Base-by-base conservation (phyloP, 2,113 vertebrate species). In the Menura novaehollandiae region DNA sequence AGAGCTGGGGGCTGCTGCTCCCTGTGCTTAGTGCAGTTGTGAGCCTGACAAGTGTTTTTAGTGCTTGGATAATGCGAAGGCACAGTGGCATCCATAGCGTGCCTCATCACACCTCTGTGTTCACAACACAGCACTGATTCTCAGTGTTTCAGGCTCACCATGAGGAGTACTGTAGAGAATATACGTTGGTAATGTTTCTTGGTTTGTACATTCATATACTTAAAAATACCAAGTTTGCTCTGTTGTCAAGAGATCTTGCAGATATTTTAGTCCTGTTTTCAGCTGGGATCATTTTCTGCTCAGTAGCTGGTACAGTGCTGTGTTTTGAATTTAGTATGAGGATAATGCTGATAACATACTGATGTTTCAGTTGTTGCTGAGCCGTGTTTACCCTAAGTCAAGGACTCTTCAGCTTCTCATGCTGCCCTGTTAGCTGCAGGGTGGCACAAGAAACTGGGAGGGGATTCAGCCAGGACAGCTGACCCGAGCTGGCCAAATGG, bases 71-170 rank as follows among this genome's bases (percentile, higher is more conserved):
- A 37, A 15, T 6, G 27, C 3, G 3, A 33, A 73, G 37, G 35
- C 30, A 3, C n/a, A 6, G 41, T 46, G n/a, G 26, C n/a, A 11
- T 23, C 66, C 8, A 0, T 11, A 60, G 66, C 0, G 1, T 35
- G 44, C 27, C 27, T 39, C 37, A 32, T 56, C 17, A 2, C 28
- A 35, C 28, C n/a, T 68, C 63, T 35, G 13, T 23, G 33, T 22
- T 47, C 43, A n/a, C 39, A 20, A 3, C 27, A 7, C 17, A 20
- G n/a, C 11, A 2, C 35, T 28, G n/a, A 16, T 47, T n/a, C 23
- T 30, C 16, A 1, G 0, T 2, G 1, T 41, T 41, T 66, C 33
- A 16, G 17, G 35, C 21, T 85, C 26, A 6, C 68, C 4, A 4
- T 24, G 35, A 37, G 44, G 43, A 64, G 13, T 33, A 10, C 41